Evolutionary conservation across 2,113 vertebrate genomes (phyloP), one percentile per base, ranked within the genome.

Genomic region (Chloropsis cyanopogon): DNA sequence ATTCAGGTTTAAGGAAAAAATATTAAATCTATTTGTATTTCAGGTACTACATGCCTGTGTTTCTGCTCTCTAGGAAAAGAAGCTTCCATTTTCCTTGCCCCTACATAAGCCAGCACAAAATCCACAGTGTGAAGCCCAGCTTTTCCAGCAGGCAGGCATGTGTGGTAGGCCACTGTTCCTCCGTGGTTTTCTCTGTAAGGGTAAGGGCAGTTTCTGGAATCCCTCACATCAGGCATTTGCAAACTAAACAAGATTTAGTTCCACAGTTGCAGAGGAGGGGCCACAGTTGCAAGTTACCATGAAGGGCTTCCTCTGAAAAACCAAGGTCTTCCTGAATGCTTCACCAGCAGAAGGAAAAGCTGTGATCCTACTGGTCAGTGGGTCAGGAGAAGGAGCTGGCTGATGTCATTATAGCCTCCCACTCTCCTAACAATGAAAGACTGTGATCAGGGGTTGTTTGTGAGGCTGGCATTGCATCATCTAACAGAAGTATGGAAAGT

Each of bases 81-180:
- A 28, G 15, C 1, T 1, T 11, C 11, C 0, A 1, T 73, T 77
- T 77, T 72, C 29, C 18, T 64, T 73, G 46, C 4, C 26, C 75
- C 5, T 73, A 0, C 3, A 0, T 75, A 49, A 70, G 37, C 8
- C 42, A 57, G n/a, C 35, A 41, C 49, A 63, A 50, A 56, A 71
- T 57, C 42, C 24, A 33, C 12, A 11, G 12, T 0, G 0, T 9
- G 14, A 4, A 0, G 12, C 7, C 5, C 28, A 71, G 28, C 19
- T 47, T 61, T 76, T 86, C n/a, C n/a, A 37, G 35, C 37, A 53
- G 41, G 9, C 2, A 2, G 12, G 10, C 60, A 31, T 12, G 10
- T 0, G 0, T 65, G 28, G 31, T 47, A 65, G 61, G 24, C 65
- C 25, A 20, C 35, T 60, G 35, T 35, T 79, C 18, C 26, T 39